Evolutionary conservation across 2,888 invertebrate genomes (phyloP).

Genomic region (Ephialtes manifestator): DNA sequence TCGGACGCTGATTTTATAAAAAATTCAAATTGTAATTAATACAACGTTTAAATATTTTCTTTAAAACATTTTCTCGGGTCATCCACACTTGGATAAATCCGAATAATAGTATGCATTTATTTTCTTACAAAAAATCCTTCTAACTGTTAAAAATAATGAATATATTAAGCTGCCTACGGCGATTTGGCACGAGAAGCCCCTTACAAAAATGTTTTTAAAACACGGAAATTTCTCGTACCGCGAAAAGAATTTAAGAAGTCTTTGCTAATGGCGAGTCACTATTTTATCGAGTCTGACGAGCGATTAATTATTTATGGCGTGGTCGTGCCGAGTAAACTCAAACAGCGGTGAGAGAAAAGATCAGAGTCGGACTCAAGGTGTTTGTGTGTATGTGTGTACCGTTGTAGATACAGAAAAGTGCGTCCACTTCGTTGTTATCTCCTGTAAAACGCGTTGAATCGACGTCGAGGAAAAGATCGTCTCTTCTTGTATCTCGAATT

Average conservation of each 20-base stretch:
- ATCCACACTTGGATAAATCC: too few relatives aligned
- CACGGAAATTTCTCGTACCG: constrained; percentile 22
- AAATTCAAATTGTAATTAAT: too few relatives aligned
- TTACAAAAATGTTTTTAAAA: neutral
- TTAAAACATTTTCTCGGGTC: too few relatives aligned
- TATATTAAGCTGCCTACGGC: neutral
- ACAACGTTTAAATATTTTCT: too few relatives aligned
- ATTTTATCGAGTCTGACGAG: constrained; percentile 58
- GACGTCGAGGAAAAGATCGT: constrained; percentile 3
- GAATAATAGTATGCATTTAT: too few relatives aligned
- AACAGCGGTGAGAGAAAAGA: constrained; percentile 1
- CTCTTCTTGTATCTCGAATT: constrained; percentile 37
- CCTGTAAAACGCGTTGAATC: constrained; percentile 35
- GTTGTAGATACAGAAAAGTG: constrained; percentile 41
- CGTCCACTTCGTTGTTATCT: constrained; percentile 45
- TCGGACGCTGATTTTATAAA: too few relatives aligned
- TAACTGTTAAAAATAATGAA: neutral
- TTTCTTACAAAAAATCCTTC: neutral
- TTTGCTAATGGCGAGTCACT: constrained; percentile 47
- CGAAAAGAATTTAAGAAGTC: constrained; percentile 51
- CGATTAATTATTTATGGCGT: constrained; percentile 64
- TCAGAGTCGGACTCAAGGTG: neutral
- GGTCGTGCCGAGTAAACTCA: neutral
- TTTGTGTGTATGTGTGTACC: constrained; percentile 15
- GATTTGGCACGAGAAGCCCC: neutral